Percentiles rank a stretch among this genome's conserved stretches.
These are phyloP conservation scores for Theonella swinhoei DNA, from an alignment of 37 sponge, comb jelly and placozoan species.

Conservation along the genomic window DNA sequence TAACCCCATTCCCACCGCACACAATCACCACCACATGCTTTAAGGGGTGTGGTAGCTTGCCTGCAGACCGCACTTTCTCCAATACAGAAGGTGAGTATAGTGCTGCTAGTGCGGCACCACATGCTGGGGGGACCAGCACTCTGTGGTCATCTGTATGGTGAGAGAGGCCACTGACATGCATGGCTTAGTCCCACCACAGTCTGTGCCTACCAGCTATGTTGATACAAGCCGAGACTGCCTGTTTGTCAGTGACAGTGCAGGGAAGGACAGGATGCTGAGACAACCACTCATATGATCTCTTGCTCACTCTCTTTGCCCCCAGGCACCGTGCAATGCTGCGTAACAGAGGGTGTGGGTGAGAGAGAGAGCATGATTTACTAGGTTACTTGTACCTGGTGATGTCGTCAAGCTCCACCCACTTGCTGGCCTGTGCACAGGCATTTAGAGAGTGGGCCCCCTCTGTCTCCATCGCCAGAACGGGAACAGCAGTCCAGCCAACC, in stretches of 20 bases:
- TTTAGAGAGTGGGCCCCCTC: constrained; percentile 83
- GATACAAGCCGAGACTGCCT: constrained; percentile 83
- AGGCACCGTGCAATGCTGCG: constrained; percentile 79
- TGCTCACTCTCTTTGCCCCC: constrained; percentile 80
- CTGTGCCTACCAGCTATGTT: constrained; percentile 57
- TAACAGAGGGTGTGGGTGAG: neutral
- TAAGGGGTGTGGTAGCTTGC: constrained; percentile 43
- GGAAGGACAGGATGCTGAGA: constrained; percentile 48
- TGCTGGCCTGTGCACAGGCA: constrained; percentile 60
- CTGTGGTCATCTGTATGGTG: constrained; percentile 78
- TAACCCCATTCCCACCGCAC: constrained; percentile 93
- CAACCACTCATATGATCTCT: constrained; percentile 67
- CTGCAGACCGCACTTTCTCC: constrained; percentile 48
- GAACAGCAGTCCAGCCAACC: constrained; percentile 83
- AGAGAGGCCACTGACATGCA: neutral
- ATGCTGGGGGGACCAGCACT: constrained; percentile 87
- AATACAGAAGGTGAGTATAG: constrained; percentile 54
- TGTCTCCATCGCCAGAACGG: constrained; percentile 95
- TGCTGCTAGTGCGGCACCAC: constrained; percentile 92
- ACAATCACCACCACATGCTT: constrained; percentile 78
- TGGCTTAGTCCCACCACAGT: neutral
- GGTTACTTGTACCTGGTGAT: constrained; percentile 82
- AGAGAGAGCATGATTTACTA: neutral
- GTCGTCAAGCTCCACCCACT: constrained; percentile 63
- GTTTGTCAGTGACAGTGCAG: constrained; percentile 69